Evolutionary conservation across 1,140 invertebrate genomes (phyloP), one percentile per base, ranked within the genome.

Genomic region (Zaprionus gabonicus): DNA sequence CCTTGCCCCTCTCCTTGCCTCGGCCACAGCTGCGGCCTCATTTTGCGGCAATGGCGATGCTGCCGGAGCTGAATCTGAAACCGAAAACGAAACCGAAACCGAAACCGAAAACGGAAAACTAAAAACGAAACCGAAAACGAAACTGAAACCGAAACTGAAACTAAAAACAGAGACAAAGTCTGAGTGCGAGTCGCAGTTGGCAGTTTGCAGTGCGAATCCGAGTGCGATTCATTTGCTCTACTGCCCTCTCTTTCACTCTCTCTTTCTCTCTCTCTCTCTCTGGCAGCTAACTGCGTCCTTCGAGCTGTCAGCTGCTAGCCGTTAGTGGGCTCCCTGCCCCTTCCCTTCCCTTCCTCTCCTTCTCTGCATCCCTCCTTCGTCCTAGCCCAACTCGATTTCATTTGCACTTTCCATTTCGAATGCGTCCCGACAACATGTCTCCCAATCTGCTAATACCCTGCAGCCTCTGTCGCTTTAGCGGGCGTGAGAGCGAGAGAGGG

Each of bases 11-110:
- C 59, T 13, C 59, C 60, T 36, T 57, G 72, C 51, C 53, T 58
- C 71, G 68, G 28, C 55, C n/a, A 27, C 66, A 70, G 73, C 80
- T 62, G 78, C 77, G 77, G 72, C 84, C 83, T 86, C 72, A 71
- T 80, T 86, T 82, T 76, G 59, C 60, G 66, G 31, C 31, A 34
- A 34, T 34, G 31, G n/a, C 15, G 49, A 64, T 64, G 74, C 59
- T 62, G 41, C 41, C 41, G 41, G 17, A 51, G 71, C 80, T 76
- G 65, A 76, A 81, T 65, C 67, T 41, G 55, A 71, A 58, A 65
- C 55, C 57, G 65, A 64, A 67, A 67, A 53, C 25, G 58, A 75
- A 57, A 55, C 63, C 46, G 55, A 75, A 57, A 55, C 63, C 46
- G 55, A 68, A 62, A 64, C 64, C 56, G 60, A 64, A 46, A 46